Base-by-base conservation (phyloP, 2,797 vertebrate genomes). In the Darevskia mixta region DNA sequence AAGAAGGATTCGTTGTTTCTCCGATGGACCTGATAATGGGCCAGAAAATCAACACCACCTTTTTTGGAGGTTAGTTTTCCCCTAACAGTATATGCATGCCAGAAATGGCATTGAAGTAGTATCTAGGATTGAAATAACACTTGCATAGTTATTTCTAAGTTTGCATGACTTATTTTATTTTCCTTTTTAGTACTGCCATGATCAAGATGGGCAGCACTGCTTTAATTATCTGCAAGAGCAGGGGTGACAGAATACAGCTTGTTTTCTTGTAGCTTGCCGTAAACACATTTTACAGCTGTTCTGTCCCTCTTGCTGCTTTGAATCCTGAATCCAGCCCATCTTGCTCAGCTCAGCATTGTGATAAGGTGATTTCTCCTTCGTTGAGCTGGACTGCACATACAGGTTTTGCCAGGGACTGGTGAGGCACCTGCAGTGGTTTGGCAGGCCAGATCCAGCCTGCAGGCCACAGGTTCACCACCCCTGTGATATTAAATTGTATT, bases 11-110 rank as follows among this genome's bases (percentile, higher is more conserved):
- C 43, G 89, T 96, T 15, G 90, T 96, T 8, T 92, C 93, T 86
- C 97, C 97, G 1, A 35, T 95, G 87, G 95, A 97, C 84, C 95
- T 98, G 35, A 96, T 98, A 1, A 41, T 91, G 85, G 97, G 97
- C 29, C 97, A 97, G 41, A 98, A 96, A 35, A 97, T 97, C 97
- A 98, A 96, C 86, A 97, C 97, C 20, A 95, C 96, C 9, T 35
- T 95, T 4, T 97, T 97, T 89, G 98, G 98, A 95, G 97, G 97
- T 97, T 88, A 95, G 80, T 75, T 61, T 84, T 87, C 20, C 58
- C 29, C 1, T 20, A 43, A 25, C 1, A 0, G 20, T 45, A 77
- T 41, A 77, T 41, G 3, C 0, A 35, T 17, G 38, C 38, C 15
- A 76, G 18, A 41, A 76, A 76, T 43, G 73, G 20, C 9, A 41